These are phyloP conservation scores for Volucella bombylans DNA, from an alignment of 2,888 invertebrate species.

Conservation along the genomic window DNA sequence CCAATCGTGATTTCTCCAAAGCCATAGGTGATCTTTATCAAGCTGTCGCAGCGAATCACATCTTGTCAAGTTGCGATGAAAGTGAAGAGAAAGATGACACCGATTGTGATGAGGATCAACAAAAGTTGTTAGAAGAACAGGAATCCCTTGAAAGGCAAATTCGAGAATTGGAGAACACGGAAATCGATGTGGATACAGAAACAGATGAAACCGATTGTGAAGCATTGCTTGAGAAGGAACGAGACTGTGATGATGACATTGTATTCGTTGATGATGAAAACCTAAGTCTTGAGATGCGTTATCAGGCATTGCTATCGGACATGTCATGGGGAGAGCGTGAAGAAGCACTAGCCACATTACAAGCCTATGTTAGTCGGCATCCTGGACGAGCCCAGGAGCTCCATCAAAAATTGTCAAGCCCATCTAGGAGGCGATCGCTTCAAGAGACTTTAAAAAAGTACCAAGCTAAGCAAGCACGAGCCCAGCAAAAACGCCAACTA, in stretches of 20 bases:
- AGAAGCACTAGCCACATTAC: slow-evolving; percentile 89
- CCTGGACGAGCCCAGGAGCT: slow-evolving; percentile 95
- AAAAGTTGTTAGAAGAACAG: slow-evolving; percentile 89
- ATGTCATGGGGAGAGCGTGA: slow-evolving; percentile 94
- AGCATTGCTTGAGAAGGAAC: slow-evolving; percentile 79
- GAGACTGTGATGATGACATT: slow-evolving; percentile 76
- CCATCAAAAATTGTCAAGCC: slow-evolving; percentile 96
- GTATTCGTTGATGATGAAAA: slow-evolving; percentile 82
- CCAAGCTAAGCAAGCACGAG: slow-evolving; percentile 95
- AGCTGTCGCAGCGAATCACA: slow-evolving; percentile 61
- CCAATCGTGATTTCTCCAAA: slow-evolving; percentile 82
- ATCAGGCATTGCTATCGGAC: slow-evolving; percentile 87
- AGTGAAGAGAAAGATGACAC: slow-evolving; percentile 83
- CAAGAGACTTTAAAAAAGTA: slow-evolving; percentile 90
- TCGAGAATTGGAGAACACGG: slow-evolving; percentile 88
- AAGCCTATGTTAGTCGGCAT: slow-evolving; percentile 91
- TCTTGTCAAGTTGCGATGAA: slow-evolving; percentile 83
- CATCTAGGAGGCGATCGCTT: slow-evolving; percentile 92
- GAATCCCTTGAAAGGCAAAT: slow-evolving; percentile 90
- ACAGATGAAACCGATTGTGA: slow-evolving; percentile 88
- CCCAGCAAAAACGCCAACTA: slow-evolving; percentile 92
- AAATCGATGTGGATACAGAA: slow-evolving; percentile 90
- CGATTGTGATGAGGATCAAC: slow-evolving; percentile 88
- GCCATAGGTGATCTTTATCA: slow-evolving; percentile 82
- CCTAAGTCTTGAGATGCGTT: slow-evolving; percentile 86